These are phyloP conservation scores for Muraenolepis orangiensis DNA, from an alignment of 2,797 vertebrate genomes.

Conservation along the genomic window DNA sequence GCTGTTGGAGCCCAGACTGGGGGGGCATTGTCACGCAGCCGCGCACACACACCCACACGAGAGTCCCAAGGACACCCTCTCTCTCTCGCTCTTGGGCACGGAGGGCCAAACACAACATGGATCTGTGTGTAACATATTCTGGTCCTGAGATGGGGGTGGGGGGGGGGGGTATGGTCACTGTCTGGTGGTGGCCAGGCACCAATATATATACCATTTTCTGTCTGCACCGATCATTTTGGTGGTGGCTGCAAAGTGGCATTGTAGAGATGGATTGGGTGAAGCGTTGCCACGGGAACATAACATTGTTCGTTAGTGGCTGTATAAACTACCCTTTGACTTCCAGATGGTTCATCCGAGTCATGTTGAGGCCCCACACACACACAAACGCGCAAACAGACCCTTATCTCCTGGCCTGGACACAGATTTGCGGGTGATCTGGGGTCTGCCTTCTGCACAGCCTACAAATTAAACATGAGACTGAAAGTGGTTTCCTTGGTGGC, in stretches of 20 bases:
- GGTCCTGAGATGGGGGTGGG: neutral
- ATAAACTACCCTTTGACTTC: slow-evolving; percentile 48
- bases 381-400: slow-evolving; percentile 19
- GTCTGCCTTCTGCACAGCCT: neutral
- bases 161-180: too few relatives aligned
- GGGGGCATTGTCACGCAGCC: slow-evolving; percentile 67
- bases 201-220: neutral
- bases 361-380: slow-evolving; percentile 17
- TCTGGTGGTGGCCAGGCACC: neutral
- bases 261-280: neutral
- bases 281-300: slow-evolving; percentile 24
- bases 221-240: slow-evolving; percentile 1
- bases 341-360: slow-evolving; percentile 34
- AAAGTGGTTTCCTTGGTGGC: neutral
- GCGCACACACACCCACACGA: slow-evolving; percentile 59
- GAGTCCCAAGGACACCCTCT: too few relatives aligned
- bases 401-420: slow-evolving; percentile 18
- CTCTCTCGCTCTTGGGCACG: slow-evolving; percentile 49
- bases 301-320: slow-evolving; percentile 18
- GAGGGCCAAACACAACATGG: slow-evolving; percentile 41
- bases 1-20: slow-evolving; percentile 71
- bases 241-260: neutral
- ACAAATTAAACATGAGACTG: neutral
- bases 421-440: slow-evolving; percentile 4
- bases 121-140: slow-evolving; percentile 8